These are phyloP conservation scores for Latheticus oryzae DNA, from an alignment of 2,888 invertebrate genomes.

Conservation along the genomic window DNA sequence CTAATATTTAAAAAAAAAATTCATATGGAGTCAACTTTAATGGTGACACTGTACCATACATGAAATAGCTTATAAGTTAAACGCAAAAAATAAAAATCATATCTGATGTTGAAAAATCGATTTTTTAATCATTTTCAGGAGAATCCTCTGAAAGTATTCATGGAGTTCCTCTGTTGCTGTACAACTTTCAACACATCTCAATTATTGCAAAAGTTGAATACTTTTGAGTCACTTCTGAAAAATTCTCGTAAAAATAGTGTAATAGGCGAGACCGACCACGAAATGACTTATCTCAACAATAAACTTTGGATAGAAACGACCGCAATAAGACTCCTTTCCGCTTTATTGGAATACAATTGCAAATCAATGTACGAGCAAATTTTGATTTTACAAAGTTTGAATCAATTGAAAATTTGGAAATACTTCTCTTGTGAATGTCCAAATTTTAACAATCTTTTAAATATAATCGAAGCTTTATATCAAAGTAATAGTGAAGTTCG, in stretches of 20 bases:
- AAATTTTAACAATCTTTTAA: slow-evolving; percentile 63
- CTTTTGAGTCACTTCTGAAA: slow-evolving; percentile 60
- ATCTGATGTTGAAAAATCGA: too few relatives aligned
- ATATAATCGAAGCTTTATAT: slow-evolving; percentile 49
- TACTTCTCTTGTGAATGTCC: slow-evolving; percentile 66
- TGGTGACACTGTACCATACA: too few relatives aligned
- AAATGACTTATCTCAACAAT: slow-evolving; percentile 67
- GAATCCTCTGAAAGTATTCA: slow-evolving; percentile 69
- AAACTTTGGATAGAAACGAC: slow-evolving; percentile 70
- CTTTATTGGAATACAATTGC: slow-evolving; percentile 72
- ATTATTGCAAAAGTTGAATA: slow-evolving; percentile 57
- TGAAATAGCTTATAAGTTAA: too few relatives aligned
- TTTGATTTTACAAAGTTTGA: slow-evolving; percentile 72
- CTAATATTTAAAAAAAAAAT: too few relatives aligned
- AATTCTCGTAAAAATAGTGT: slow-evolving; percentile 56
- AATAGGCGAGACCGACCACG: slow-evolving; percentile 58
- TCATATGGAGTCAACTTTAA: too few relatives aligned
- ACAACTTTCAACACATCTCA: slow-evolving; percentile 58
- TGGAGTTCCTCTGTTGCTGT: slow-evolving; percentile 58
- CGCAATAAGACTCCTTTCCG: slow-evolving; percentile 71
- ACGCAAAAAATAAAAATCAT: too few relatives aligned
- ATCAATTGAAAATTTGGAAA: slow-evolving; percentile 69
- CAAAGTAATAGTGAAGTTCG: slow-evolving; percentile 65
- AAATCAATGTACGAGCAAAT: slow-evolving; percentile 74
- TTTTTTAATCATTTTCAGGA: too few relatives aligned